Conservation (phyloP, 1,140 invertebrate species). For the Drosophila fuyamai region DNA sequence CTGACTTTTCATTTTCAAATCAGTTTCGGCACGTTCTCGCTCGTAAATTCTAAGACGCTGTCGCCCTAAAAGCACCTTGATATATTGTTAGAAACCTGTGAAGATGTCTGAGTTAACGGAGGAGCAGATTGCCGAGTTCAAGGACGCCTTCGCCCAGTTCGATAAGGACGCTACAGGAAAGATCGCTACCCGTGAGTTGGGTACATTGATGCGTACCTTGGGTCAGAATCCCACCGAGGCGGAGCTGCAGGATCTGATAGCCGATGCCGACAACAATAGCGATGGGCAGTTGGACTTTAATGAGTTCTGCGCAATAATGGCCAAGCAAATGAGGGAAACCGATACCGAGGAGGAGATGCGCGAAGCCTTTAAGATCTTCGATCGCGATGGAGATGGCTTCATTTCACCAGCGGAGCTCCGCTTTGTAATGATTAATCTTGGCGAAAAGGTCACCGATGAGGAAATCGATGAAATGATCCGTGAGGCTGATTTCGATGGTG, state of each 20-base stretch:
- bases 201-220: constrained; percentile 92
- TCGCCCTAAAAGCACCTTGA: not conserved
- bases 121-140: constrained; percentile 70
- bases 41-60: constrained; percentile 13
- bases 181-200: constrained; percentile 95
- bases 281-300: constrained; percentile 52
- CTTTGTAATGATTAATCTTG: constrained; percentile 58
- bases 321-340: constrained; percentile 40
- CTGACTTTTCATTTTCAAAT: not conserved
- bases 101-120: constrained; percentile 44
- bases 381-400: constrained; percentile 61
- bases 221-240: constrained; percentile 63
- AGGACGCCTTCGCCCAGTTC: constrained; percentile 89
- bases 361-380: constrained; percentile 71
- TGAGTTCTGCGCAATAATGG: constrained; percentile 60
- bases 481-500: constrained; percentile 96
- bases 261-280: constrained; percentile 44
- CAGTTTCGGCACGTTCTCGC: not conserved
- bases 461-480: constrained; percentile 86
- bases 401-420: constrained; percentile 60
- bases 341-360: constrained; percentile 66
- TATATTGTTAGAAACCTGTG: not conserved
- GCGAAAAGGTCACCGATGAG: constrained; percentile 66
- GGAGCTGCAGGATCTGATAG: constrained; percentile 57
- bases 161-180: constrained; percentile 97